Conservation (phyloP, 2,797 vertebrate genomes). For the Glossophaga mutica region DNA sequence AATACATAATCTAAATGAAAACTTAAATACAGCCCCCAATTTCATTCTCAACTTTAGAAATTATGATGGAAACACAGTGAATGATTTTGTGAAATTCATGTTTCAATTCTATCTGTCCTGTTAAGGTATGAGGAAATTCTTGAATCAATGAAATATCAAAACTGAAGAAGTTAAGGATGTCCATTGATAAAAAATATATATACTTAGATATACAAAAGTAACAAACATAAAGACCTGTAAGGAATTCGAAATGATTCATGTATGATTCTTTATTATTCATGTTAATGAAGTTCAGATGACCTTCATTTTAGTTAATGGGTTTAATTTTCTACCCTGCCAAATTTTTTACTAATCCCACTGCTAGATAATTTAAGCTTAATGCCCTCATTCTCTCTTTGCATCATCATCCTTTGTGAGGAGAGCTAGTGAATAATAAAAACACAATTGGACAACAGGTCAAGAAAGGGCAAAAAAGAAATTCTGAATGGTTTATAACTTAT, state of each 20-base stretch:
- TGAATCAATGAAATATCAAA: constrained; percentile 31
- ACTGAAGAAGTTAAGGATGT: constrained; percentile 15
- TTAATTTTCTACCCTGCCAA: constrained; percentile 53
- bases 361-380: constrained; percentile 51
- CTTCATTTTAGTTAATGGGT: constrained; percentile 64
- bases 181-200: constrained; percentile 15
- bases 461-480: constrained; percentile 52
- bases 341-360: constrained; percentile 50
- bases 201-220: not conserved
- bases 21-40: constrained; percentile 15
- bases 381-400: constrained; percentile 1
- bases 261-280: constrained; percentile 46
- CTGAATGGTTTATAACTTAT: constrained; percentile 55
- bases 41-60: constrained; percentile 33
- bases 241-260: constrained; percentile 49
- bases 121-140: constrained; percentile 37
- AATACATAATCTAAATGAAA: constrained; percentile 4
- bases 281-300: constrained; percentile 55
- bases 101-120: constrained; percentile 11
- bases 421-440: constrained; percentile 54
- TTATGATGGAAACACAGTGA: not conserved
- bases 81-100: constrained; percentile 23
- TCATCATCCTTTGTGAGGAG: constrained; percentile 21
- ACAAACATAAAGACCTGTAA: constrained; percentile 3
- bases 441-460: constrained; percentile 41